These are phyloP conservation scores for Heliconius melpomene DNA, from an alignment of 1,140 invertebrate species.

Conservation along the genomic window DNA sequence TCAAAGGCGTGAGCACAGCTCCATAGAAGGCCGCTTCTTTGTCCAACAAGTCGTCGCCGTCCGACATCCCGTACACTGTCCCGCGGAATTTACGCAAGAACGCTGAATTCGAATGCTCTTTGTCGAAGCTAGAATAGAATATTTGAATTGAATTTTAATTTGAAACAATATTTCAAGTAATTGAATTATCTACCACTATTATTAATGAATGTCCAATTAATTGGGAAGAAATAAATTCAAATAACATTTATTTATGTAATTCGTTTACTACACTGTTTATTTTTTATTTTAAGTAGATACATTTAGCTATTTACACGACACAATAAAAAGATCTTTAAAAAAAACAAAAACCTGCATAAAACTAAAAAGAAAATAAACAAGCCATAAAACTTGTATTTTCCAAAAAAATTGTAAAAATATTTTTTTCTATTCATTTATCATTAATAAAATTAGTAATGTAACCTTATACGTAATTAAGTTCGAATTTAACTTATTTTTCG, in stretches of 20 bases:
- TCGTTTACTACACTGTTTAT: no score
- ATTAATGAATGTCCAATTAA: no score
- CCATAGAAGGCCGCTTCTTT: constrained; percentile 64
- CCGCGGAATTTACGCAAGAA: constrained; percentile 64
- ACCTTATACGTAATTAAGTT: neutral
- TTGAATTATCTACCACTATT: no score
- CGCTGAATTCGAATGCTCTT: constrained; percentile 58
- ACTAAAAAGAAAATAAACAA: no score
- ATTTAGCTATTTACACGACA: no score
- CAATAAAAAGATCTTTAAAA: no score
- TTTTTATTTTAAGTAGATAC: no score
- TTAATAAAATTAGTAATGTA: neutral
- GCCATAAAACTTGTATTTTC: no score
- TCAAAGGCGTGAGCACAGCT: constrained; percentile 55
- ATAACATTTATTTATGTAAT: no score
- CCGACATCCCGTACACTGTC: constrained; percentile 57
- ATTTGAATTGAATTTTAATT: neutral
- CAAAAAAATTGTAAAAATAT: neutral
- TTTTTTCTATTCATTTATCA: neutral
- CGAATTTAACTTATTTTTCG: neutral
- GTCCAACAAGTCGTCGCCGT: constrained; percentile 59
- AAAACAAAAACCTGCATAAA: no score
- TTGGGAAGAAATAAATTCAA: no score
- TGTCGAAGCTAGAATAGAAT: constrained; percentile 57
- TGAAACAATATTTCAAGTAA: neutral